Conservation (phyloP, 2,797 vertebrate species). For the Fratercula arctica region DNA sequence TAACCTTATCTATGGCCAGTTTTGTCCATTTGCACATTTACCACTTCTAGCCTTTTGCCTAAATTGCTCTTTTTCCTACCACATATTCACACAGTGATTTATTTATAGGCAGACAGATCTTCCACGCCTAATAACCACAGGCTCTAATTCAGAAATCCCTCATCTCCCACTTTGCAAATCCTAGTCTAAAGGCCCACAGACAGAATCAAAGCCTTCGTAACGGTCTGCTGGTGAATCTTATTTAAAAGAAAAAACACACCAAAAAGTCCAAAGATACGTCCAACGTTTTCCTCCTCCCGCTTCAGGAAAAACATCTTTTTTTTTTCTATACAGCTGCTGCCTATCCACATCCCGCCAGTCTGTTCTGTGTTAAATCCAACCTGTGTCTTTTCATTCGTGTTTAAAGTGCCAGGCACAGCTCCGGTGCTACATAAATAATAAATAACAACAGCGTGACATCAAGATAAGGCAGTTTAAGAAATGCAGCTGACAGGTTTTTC, state of each 20-base stretch:
- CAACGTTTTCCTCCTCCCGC: not conserved
- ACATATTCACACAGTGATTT: not conserved
- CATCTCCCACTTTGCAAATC: not conserved
- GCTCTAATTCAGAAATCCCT: not conserved
- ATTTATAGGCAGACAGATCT: not conserved
- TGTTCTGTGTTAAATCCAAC: not conserved
- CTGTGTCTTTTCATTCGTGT: not conserved
- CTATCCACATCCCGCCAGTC: not conserved
- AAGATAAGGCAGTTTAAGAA: not conserved
- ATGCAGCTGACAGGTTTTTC: not conserved
- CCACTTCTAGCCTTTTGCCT: not conserved
- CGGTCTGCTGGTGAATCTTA: rapidly evolving
- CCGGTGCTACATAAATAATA: not conserved
- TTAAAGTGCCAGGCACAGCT: not conserved
- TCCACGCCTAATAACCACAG: not conserved
- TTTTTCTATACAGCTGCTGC: not conserved
- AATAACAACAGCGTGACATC: not conserved
- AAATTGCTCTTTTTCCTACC: not conserved
- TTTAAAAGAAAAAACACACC: not conserved
- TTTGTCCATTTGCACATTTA: not conserved
- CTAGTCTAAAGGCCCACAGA: not conserved
- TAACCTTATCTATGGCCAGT: no score
- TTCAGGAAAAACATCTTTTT: not conserved
- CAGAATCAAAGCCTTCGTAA: not conserved
- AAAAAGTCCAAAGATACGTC: rapidly evolving